These are phyloP conservation scores for Lithodes maja DNA, from an alignment of 2,888 invertebrate species.

Conservation along the genomic window DNA sequence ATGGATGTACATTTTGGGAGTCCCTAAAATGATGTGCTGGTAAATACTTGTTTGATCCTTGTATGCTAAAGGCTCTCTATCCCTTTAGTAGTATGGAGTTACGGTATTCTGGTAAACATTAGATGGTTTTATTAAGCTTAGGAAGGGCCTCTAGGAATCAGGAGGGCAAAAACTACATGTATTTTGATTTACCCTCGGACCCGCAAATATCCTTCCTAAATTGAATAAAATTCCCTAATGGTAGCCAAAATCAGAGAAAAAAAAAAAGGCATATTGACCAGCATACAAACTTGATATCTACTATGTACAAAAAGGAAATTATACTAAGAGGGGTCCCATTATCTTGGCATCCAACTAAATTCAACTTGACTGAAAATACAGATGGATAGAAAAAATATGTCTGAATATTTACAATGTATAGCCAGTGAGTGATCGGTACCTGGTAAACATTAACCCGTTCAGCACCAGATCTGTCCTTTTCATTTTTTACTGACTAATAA, in stretches of 20 bases:
- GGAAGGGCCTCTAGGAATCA: too few relatives aligned
- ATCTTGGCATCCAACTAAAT: neutral
- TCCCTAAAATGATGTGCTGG: too few relatives aligned
- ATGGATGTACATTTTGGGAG: too few relatives aligned
- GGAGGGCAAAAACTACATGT: too few relatives aligned
- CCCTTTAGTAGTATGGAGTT: too few relatives aligned
- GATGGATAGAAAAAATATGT: slow-evolving; percentile 25
- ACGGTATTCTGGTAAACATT: too few relatives aligned
- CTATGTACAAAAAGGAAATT: slow-evolving; percentile 21
- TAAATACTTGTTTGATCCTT: too few relatives aligned
- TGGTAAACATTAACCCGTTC: neutral
- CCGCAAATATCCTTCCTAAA: neutral
- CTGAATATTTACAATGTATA: slow-evolving; percentile 30
- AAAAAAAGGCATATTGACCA: slow-evolving; percentile 7
- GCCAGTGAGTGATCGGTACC: neutral
- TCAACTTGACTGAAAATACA: slow-evolving; percentile 15
- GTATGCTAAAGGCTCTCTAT: too few relatives aligned
- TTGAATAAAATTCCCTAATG: neutral
- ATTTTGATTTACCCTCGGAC: too few relatives aligned
- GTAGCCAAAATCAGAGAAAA: neutral
- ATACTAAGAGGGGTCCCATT: neutral
- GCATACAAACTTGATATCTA: neutral
- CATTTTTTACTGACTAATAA: too few relatives aligned
- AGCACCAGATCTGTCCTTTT: too few relatives aligned
- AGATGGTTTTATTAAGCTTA: too few relatives aligned